Evolutionary conservation across 2,797 vertebrate genomes (phyloP).

Genomic region (Pangasius sanitwongsei): DNA sequence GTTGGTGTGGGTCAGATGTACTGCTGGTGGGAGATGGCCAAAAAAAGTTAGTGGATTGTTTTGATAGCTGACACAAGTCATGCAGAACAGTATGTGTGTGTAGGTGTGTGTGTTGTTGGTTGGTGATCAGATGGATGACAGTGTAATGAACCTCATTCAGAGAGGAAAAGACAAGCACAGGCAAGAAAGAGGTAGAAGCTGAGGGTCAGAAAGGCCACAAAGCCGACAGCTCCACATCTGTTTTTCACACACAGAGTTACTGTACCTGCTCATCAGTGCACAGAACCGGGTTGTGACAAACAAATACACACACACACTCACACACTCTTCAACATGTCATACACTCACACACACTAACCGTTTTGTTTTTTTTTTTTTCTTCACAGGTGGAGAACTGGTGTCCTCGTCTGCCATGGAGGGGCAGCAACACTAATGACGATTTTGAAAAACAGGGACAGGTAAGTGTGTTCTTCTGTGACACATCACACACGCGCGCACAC

Average conservation of each 20-base stretch:
- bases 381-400: conserved; percentile 98
- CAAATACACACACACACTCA: no score
- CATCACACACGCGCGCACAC: background rate
- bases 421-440: conserved; percentile 85
- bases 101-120: background rate
- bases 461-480: background rate
- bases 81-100: background rate
- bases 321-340: background rate
- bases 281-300: background rate
- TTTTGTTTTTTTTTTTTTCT: background rate
- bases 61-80: background rate
- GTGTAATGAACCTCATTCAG: background rate
- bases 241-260: background rate
- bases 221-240: background rate
- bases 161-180: background rate
- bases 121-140: background rate
- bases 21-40: background rate
- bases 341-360: conserved; percentile 10
- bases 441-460: conserved; percentile 83
- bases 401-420: conserved; percentile 94
- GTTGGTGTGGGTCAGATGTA: background rate
- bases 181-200: background rate
- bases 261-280: background rate
- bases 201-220: background rate
- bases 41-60: background rate